Base-by-base conservation (phyloP, 2,888 invertebrate genomes). In the Leptinotarsa peninsularis region DNA sequence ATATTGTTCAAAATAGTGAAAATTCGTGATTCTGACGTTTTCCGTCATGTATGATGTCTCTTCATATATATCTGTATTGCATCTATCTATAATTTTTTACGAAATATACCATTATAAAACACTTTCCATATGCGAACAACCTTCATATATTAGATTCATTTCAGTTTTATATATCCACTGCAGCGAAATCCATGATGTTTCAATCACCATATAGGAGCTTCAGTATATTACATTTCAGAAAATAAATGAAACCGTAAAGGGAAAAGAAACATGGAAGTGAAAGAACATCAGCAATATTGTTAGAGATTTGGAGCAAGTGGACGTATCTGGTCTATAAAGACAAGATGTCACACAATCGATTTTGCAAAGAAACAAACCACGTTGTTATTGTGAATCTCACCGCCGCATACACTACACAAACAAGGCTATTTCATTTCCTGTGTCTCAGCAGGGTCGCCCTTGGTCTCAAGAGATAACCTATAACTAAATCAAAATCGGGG, bases 311-410 rank as follows among this genome's bases (percentile, higher is more conserved):
- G 83, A 83, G 81, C 82, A 80, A 83, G 82, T 82, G 82, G 83
- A 85, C 84, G 83, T 82, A 84, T 83, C 82, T 81, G 85, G 83
- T 84, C 86, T 86, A 87, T 87, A 87, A 87, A 87, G 86, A 85
- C 87, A 87, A 87, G 86, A 87, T 87, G 87, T 86, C 87, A 86
- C 87, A 85, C 86, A 87, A 87, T 87, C 87, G 87, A 87, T 87
- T 87, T 85, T 85, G 83, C 85, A 85, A 86, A 85, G 85, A 86
- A 86, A 86, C 86, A 86, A 84, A 84, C 85, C 83, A 83, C 82
- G 81, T 82, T 82, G 83, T 85, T 86, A 85, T 86, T 84, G 84
- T 81, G 84, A 82, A 85, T 83, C 84, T 83, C 84, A 83, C 84
- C 83, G 83, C 83, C 83, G 84, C 84, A 82, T 83, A 80, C 82